phyloP scores from a whole-genome alignment of 2,888 invertebrate genomes.

The Orthosia cruda region DNA sequence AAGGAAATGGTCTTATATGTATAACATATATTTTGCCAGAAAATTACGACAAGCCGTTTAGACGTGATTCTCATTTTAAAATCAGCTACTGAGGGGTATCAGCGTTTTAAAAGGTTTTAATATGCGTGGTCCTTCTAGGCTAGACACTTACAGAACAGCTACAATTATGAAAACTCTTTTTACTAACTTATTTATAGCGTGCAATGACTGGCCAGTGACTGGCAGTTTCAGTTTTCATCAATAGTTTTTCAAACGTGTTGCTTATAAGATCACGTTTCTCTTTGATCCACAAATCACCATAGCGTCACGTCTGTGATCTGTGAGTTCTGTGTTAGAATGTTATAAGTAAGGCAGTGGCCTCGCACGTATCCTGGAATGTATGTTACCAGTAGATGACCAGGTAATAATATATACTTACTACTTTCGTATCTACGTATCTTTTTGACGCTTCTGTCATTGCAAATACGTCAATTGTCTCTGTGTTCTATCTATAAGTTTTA shows the following conservation, averaged over 20 bases:
- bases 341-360: neutral
- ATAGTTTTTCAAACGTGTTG: neutral
- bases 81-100: too few relatives aligned
- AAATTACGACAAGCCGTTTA: too few relatives aligned
- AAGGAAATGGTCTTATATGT: too few relatives aligned
- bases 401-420: too few relatives aligned
- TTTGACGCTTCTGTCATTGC: neutral
- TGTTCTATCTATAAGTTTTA: neutral
- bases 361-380: neutral
- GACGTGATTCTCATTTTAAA: too few relatives aligned
- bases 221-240: conserved; percentile 1
- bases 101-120: too few relatives aligned
- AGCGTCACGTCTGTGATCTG: conserved; percentile 1
- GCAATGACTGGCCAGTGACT: conserved; percentile 9
- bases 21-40: too few relatives aligned
- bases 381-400: neutral
- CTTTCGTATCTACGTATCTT: too few relatives aligned
- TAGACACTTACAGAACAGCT: too few relatives aligned
- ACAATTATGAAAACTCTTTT: neutral
- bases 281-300: conserved; percentile 12
- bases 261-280: neutral
- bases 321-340: neutral
- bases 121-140: too few relatives aligned
- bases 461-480: neutral
- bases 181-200: neutral